A percentile compares a stretch with the other conserved stretches of the same genome.
Evolutionary conservation across 2,113 vertebrate species (phyloP).

Genomic region (Oreotrochilus melanogaster): DNA sequence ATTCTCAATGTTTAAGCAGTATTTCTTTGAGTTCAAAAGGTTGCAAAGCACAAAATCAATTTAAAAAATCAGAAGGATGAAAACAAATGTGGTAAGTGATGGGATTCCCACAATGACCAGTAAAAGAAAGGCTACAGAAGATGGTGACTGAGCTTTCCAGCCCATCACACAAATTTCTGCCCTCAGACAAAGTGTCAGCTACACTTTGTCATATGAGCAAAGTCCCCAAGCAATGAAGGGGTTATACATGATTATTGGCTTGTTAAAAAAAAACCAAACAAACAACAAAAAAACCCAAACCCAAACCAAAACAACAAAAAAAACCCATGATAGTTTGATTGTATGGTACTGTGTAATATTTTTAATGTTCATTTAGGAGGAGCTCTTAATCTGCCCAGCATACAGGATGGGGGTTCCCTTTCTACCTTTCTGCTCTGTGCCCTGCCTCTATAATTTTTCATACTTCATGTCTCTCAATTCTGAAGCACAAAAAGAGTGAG

Average conservation of each 20-base stretch:
- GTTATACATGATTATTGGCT: too few relatives aligned
- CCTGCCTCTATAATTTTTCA: neutral
- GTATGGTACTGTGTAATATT: neutral
- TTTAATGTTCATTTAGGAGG: neutral
- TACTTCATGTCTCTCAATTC: neutral
- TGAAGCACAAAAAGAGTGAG: neutral
- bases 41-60: neutral
- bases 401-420: neutral
- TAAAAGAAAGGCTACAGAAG: neutral
- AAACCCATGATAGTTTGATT: neutral
- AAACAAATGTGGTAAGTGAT: neutral
- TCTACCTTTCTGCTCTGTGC: neutral
- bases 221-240: neutral
- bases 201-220: neutral
- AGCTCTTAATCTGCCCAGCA: neutral
- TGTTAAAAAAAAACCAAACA: too few relatives aligned
- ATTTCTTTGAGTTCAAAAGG: neutral
- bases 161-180: neutral
- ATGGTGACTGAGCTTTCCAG: neutral
- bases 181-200: neutral
- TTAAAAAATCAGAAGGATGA: neutral
- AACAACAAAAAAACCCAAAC: too few relatives aligned
- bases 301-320: too few relatives aligned
- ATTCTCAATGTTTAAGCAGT: neutral
- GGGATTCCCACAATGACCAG: neutral